phyloP scores from a whole-genome alignment of 2,113 vertebrate species.

The Amazona guildingii region DNA sequence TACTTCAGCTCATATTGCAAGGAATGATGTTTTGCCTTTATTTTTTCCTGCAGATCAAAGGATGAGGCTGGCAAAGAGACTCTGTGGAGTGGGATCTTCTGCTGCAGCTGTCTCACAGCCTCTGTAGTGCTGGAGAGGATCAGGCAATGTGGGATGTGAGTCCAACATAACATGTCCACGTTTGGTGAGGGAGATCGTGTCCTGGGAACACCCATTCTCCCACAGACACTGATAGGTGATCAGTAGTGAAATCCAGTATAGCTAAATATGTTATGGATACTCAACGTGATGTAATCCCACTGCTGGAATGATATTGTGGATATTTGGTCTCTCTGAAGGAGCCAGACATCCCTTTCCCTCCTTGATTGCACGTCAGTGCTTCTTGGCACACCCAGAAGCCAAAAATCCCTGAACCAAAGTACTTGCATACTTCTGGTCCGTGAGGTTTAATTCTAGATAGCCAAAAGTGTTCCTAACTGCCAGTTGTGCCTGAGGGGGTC shows the following conservation, averaged over 20 bases:
- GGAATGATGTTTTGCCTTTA: neutral
- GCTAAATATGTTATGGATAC: neutral
- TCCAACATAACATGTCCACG: fast-evolving
- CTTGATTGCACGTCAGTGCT: neutral
- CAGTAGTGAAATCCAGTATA: neutral
- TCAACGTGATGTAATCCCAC: neutral
- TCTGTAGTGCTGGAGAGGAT: neutral
- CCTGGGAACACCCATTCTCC: neutral
- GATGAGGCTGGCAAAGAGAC: neutral
- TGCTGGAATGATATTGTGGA: neutral
- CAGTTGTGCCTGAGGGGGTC: neutral
- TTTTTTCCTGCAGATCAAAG: neutral
- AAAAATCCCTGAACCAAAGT: neutral
- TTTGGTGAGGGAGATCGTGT: neutral
- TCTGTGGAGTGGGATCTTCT: neutral
- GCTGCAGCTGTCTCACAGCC: neutral
- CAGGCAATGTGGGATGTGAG: neutral
- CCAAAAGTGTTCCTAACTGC: neutral
- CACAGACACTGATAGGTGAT: neutral
- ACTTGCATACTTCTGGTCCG: neutral
- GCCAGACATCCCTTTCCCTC: neutral
- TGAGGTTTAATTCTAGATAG: neutral
- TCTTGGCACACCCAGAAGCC: neutral
- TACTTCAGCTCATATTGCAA: neutral
- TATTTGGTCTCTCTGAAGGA: neutral